These are phyloP conservation scores for Crotalus tigris DNA, from an alignment of 2,113 vertebrate genomes.

Conservation along the genomic window DNA sequence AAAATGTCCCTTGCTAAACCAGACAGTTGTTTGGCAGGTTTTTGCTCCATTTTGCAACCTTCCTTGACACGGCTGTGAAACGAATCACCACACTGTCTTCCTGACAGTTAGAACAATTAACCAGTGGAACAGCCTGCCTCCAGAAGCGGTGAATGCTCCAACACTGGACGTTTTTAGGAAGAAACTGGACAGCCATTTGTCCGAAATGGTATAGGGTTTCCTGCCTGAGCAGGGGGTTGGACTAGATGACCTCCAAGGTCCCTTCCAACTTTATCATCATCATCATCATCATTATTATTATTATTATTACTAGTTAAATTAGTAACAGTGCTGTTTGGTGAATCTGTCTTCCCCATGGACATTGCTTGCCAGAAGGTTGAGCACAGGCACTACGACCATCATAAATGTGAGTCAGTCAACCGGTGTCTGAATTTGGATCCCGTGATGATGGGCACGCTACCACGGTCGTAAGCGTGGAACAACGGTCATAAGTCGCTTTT, in stretches of 20 bases:
- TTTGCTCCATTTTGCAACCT: not conserved
- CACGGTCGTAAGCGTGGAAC: not conserved
- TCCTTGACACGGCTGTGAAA: not conserved
- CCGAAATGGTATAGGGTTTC: no score
- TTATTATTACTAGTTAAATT: not conserved
- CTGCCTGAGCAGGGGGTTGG: no score
- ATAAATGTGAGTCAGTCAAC: not conserved
- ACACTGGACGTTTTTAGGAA: no score
- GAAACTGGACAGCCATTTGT: no score
- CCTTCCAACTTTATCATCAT: no score
- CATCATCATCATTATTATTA: no score
- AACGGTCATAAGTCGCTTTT: not conserved
- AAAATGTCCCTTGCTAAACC: not conserved
- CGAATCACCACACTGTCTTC: not conserved
- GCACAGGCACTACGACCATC: not conserved
- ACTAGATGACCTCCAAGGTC: no score
- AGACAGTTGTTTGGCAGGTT: not conserved
- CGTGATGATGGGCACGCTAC: not conserved
- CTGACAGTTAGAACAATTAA: no score
- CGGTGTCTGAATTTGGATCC: not conserved
- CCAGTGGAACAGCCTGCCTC: no score
- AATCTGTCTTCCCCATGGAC: no score
- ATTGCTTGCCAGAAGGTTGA: not conserved
- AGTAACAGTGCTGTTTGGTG: accelerated
- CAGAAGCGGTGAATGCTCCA: no score